Conservation (phyloP, 2,888 invertebrate genomes). For the Papilio demoleus region DNA sequence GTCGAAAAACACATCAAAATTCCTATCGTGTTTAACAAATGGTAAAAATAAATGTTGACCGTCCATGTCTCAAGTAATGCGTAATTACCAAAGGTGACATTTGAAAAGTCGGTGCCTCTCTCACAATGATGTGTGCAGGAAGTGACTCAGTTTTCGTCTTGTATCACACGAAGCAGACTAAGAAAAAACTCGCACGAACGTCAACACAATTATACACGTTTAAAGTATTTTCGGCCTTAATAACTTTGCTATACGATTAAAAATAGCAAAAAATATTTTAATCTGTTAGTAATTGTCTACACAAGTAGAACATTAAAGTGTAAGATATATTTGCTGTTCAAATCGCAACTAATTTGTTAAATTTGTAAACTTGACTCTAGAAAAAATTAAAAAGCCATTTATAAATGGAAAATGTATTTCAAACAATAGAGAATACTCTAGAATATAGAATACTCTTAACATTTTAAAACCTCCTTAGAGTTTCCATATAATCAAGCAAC, state of each 20-base stretch:
- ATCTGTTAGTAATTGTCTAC: slow-evolving; percentile 34
- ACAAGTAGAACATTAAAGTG: slow-evolving; percentile 45
- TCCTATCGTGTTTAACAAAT: too few relatives aligned
- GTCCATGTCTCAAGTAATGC: slow-evolving; percentile 19
- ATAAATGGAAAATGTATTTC: too few relatives aligned
- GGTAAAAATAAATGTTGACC: slow-evolving; percentile 18
- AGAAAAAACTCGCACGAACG: slow-evolving; percentile 44
- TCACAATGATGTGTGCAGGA: slow-evolving; percentile 55
- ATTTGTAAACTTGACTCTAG: slow-evolving; percentile 14
- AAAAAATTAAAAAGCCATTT: too few relatives aligned
- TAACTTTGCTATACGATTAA: background rate
- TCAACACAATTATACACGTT: slow-evolving; percentile 32
- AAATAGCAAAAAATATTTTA: slow-evolving; percentile 1
- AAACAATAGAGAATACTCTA: too few relatives aligned
- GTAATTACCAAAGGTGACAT: slow-evolving; percentile 55
- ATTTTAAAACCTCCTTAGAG: too few relatives aligned
- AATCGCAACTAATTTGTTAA: slow-evolving; percentile 20
- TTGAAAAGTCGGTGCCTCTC: slow-evolving; percentile 58
- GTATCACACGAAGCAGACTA: slow-evolving; percentile 43
- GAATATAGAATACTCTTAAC: too few relatives aligned
- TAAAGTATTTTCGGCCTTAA: slow-evolving; percentile 27
- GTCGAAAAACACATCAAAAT: slow-evolving; percentile 2
- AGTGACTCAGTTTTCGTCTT: slow-evolving; percentile 60
- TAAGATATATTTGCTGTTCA: slow-evolving; percentile 41
- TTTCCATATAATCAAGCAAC: too few relatives aligned